These are phyloP conservation scores for Octopus sinensis DNA, from an alignment of 1,140 invertebrate species.

Conservation along the genomic window DNA sequence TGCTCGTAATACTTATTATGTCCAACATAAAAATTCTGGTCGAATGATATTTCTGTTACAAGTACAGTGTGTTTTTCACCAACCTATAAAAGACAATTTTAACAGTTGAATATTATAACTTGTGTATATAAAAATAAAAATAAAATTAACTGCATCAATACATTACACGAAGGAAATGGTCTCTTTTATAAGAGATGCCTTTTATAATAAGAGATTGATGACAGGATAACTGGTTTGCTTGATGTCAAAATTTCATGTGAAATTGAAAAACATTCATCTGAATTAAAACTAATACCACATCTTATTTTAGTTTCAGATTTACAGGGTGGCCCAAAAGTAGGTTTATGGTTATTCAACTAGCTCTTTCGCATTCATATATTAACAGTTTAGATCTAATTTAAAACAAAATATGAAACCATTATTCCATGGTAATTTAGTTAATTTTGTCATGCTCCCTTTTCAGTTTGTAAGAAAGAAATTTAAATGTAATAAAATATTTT, in stretches of 20 bases:
- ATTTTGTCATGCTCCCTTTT: too few relatives aligned
- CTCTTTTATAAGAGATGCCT: background rate
- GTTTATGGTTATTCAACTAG: too few relatives aligned
- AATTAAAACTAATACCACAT: too few relatives aligned
- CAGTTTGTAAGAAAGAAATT: too few relatives aligned
- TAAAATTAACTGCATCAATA: background rate
- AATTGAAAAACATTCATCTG: background rate
- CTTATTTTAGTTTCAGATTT: too few relatives aligned
- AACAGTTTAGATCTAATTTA: too few relatives aligned
- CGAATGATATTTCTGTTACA: constrained; percentile 90
- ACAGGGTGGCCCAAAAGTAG: too few relatives aligned
- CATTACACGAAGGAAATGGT: too few relatives aligned
- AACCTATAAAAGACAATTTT: constrained; percentile 58
- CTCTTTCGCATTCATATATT: too few relatives aligned
- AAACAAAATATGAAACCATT: too few relatives aligned
- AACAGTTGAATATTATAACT: background rate
- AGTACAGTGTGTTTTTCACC: constrained; percentile 78
- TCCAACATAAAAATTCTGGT: constrained; percentile 84
- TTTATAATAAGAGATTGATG: background rate
- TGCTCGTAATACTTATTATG: constrained; percentile 98
- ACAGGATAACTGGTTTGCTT: background rate
- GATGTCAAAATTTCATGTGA: background rate
- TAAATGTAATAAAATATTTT: too few relatives aligned
- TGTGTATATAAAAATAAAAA: background rate
- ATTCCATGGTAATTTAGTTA: too few relatives aligned